Percentiles rank a stretch among this genome's conserved stretches.
phyloP scores from a whole-genome alignment of 2,797 vertebrate genomes.

The Octomys mimax region DNA sequence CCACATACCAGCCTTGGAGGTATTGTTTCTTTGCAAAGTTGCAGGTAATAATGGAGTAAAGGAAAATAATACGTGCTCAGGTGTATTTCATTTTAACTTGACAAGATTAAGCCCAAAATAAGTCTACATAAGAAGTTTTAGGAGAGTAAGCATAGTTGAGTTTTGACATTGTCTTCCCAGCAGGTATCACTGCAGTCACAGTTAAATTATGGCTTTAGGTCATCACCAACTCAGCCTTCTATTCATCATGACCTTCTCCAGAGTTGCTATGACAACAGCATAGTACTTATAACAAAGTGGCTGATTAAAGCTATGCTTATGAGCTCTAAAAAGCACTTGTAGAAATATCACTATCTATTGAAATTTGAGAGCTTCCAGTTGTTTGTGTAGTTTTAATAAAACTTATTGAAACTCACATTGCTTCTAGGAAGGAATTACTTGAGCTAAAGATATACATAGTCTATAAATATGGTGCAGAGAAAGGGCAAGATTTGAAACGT shows the following conservation, averaged over 20 bases:
- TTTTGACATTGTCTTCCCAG: constrained; percentile 45
- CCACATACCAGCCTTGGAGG: background rate
- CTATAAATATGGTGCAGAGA: constrained; percentile 44
- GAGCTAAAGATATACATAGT: background rate
- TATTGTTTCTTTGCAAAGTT: background rate
- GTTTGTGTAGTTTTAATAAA: constrained; percentile 62
- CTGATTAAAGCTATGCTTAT: constrained; percentile 39
- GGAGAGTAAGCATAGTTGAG: constrained; percentile 28
- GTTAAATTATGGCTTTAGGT: constrained; percentile 64
- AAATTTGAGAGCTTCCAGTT: constrained; percentile 56
- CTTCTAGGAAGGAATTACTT: constrained; percentile 51
- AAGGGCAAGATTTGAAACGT: constrained; percentile 11
- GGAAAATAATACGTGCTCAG: background rate
- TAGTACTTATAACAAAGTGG: constrained; percentile 15
- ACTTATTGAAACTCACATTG: constrained; percentile 41
- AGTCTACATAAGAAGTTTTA: background rate
- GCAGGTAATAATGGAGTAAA: background rate
- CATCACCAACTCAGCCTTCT: constrained; percentile 36
- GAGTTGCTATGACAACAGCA: constrained; percentile 71
- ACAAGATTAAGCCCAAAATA: background rate
- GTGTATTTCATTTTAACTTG: background rate
- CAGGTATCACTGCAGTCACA: constrained; percentile 34
- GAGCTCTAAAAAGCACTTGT: constrained; percentile 56
- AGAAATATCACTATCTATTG: constrained; percentile 50
- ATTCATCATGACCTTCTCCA: constrained; percentile 49